Percentiles rank a stretch among this genome's conserved stretches.
phyloP scores from a whole-genome alignment of 2,113 vertebrate species.

The Limnothrissa miodon region DNA sequence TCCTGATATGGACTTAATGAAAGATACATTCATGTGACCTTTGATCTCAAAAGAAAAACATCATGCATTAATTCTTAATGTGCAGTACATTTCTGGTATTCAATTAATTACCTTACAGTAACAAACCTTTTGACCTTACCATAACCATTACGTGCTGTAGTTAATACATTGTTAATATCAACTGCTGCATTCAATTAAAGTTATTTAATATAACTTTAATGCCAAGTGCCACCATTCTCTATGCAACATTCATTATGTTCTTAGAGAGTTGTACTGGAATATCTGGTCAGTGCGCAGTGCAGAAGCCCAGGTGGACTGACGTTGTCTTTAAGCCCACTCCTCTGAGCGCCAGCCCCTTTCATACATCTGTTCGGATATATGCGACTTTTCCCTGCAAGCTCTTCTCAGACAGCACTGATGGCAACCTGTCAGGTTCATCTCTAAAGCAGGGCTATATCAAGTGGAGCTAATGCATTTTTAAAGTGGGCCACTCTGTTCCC shows the following conservation, averaged over 20 bases:
- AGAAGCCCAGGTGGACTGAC: not conserved
- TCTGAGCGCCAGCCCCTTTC: not conserved
- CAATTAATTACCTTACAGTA: not conserved
- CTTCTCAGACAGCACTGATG: not conserved
- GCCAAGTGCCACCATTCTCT: not conserved
- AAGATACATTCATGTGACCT: too few relatives aligned
- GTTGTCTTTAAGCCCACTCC: not conserved
- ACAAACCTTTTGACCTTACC: not conserved
- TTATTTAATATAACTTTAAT: not conserved
- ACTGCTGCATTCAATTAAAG: not conserved
- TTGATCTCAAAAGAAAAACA: too few relatives aligned
- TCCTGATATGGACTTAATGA: too few relatives aligned
- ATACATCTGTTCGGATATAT: not conserved
- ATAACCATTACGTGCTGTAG: not conserved
- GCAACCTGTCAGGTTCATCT: conserved; percentile 8
- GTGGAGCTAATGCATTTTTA: conserved; percentile 14
- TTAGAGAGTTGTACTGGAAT: not conserved
- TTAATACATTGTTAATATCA: conserved; percentile 9
- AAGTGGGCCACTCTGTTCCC: conserved; percentile 13
- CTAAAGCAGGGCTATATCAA: not conserved
- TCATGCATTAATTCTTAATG: too few relatives aligned
- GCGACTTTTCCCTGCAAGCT: not conserved
- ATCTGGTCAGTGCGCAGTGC: not conserved
- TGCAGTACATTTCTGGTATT: not conserved
- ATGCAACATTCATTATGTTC: not conserved